A percentile compares a stretch with the other conserved stretches of the same genome.
These are phyloP conservation scores for Geotrypetes seraphini DNA, from an alignment of 2,797 vertebrate genomes.

Conservation along the genomic window DNA sequence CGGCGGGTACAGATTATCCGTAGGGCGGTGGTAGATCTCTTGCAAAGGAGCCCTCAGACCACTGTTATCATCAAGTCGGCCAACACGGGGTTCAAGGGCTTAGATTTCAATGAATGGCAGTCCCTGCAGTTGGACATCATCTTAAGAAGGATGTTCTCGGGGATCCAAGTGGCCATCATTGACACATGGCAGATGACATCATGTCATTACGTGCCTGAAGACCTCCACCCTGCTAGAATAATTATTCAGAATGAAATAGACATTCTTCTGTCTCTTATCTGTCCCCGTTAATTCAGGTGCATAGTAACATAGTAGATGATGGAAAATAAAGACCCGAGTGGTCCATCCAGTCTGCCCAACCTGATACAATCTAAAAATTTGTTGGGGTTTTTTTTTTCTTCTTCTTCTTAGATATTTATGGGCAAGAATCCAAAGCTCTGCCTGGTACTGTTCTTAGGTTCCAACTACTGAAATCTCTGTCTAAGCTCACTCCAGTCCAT, in stretches of 20 bases:
- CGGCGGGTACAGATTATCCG: neutral
- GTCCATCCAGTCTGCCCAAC: too few species aligned
- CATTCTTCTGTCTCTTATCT: neutral
- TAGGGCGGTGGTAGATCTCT: neutral
- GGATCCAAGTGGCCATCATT: neutral
- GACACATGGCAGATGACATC: slow-evolving; percentile 3
- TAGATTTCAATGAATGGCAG: neutral
- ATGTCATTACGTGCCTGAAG: neutral
- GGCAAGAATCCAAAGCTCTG: too few species aligned
- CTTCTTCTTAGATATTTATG: too few species aligned
- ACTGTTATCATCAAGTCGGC: neutral
- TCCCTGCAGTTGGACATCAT: neutral
- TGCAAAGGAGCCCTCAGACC: neutral
- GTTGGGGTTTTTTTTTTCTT: too few species aligned
- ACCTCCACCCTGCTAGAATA: neutral
- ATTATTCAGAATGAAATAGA: neutral
- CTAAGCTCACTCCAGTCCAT: too few species aligned
- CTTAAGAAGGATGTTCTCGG: neutral
- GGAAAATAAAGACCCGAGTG: too few species aligned
- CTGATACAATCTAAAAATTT: too few species aligned
- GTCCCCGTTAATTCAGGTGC: neutral
- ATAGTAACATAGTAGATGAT: too few species aligned
- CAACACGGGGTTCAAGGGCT: neutral
- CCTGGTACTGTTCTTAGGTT: too few species aligned
- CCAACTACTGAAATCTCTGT: too few species aligned